Evolutionary conservation across 2,113 vertebrate genomes (phyloP).

Genomic region (Lagenorhynchus albirostris): DNA sequence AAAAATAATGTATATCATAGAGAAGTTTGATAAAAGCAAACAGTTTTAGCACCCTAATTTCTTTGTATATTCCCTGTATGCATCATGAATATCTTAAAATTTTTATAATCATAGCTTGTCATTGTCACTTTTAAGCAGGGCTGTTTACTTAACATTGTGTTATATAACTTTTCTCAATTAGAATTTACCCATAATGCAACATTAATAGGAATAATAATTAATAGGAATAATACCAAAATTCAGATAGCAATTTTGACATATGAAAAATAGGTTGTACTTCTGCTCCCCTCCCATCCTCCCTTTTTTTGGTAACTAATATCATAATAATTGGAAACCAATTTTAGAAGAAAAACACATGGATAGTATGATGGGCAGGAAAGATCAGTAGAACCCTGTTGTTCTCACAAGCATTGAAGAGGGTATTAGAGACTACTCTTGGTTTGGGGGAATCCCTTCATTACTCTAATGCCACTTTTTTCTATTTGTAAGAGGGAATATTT

Average conservation of each 20-base stretch:
- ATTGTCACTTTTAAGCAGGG: neutral
- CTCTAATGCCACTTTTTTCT: neutral
- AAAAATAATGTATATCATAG: neutral
- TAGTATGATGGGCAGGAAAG: neutral
- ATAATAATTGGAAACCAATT: neutral
- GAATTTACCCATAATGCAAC: neutral
- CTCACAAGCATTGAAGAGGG: neutral
- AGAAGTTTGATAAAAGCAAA: neutral
- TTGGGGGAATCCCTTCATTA: neutral
- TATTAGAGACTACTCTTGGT: neutral
- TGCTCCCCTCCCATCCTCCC: neutral
- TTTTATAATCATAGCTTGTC: neutral
- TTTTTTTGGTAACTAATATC: neutral
- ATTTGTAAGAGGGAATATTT: neutral
- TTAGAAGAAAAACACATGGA: neutral
- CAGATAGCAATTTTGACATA: neutral
- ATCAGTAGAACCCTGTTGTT: neutral
- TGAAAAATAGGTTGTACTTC: neutral
- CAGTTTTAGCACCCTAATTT: neutral
- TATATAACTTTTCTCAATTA: neutral
- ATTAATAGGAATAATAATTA: neutral
- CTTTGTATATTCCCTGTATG: neutral
- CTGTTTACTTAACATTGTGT: neutral
- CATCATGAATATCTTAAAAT: neutral
- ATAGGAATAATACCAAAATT: no score